Base-by-base conservation (phyloP, 2,797 vertebrate species). In the Notolepis coatsorum region DNA sequence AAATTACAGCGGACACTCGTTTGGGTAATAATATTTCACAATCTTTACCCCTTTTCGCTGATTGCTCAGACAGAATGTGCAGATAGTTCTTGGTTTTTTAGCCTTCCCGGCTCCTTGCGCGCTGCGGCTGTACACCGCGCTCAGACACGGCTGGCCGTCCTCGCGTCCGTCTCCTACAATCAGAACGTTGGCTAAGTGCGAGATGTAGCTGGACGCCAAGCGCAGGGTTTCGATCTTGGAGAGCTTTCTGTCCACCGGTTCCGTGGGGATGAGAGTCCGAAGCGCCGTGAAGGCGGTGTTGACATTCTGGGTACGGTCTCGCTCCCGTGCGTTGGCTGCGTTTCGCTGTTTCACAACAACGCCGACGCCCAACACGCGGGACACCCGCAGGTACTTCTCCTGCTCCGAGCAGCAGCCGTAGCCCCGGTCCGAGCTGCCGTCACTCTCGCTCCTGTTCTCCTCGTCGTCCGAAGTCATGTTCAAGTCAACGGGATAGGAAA, bases 21-120 rank as follows among this genome's bases (percentile, higher is more conserved):
- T 35, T 35, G n/a, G n/a, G n/a, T n/a, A n/a, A n/a, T n/a, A n/a
- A n/a, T 8, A 35, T 35, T 35, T 13, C 10, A 23, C 15, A 33
- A 43, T 71, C 39, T 92, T 94, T 88, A 96, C 96, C 94, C 91
- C 92, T 84, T 93, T 96, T 37, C 95, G 87, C 73, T 97, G 96
- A 86, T 94, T 95, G 86, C 95, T 96, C 68, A 96, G 94, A 71
- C 96, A 97, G 87, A 97, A 97, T 5, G 96, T 97, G 89, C 95
- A 97, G 88, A 97, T 96, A 66, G 89, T 93, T 53, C 95, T 89
- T 17, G 95, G 95, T 82, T 94, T 91, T 31, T 87, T 93, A 5
- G 71, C 64, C 38, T 90, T 84, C 64, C 84, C 77, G 0, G 91
- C 70, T 1, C 88, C 89, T 62, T 91, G 94, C 80, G 80, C 27